These are phyloP conservation scores for Cryptotis parvus DNA, from an alignment of 2,113 vertebrate species.

Conservation along the genomic window DNA sequence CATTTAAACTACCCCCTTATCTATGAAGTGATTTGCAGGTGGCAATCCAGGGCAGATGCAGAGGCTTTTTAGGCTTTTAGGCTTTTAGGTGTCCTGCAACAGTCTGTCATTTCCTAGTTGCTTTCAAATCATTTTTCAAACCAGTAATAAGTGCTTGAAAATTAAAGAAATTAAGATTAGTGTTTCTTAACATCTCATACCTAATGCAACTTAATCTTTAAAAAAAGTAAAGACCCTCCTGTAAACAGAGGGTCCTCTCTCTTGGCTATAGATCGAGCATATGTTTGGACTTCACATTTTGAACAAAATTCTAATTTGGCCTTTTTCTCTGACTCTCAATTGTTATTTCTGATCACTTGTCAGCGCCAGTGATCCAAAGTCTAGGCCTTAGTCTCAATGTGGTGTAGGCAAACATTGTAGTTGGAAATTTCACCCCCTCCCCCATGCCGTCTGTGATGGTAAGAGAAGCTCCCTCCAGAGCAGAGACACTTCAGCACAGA, in stretches of 20 bases:
- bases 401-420: background rate
- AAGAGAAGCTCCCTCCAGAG: background rate
- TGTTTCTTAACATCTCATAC: conserved; percentile 10
- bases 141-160: background rate
- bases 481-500: too few species aligned
- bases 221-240: background rate
- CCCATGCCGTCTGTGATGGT: background rate
- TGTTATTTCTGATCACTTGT: background rate
- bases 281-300: background rate
- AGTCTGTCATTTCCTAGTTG: background rate
- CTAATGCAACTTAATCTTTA: background rate
- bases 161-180: background rate
- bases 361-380: background rate
- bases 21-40: too few species aligned
- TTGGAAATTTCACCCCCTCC: too few species aligned
- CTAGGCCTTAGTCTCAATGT: background rate
- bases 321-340: background rate
- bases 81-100: too few species aligned
- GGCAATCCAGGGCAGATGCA: too few species aligned
- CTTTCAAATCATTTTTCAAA: background rate
- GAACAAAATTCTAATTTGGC: background rate
- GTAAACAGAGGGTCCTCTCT: background rate
- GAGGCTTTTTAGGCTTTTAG: too few species aligned
- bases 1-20: too few species aligned
- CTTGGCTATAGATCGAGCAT: background rate